Evolutionary conservation across 2,888 invertebrate genomes (phyloP).

Genomic region (Plutella xylostella): DNA sequence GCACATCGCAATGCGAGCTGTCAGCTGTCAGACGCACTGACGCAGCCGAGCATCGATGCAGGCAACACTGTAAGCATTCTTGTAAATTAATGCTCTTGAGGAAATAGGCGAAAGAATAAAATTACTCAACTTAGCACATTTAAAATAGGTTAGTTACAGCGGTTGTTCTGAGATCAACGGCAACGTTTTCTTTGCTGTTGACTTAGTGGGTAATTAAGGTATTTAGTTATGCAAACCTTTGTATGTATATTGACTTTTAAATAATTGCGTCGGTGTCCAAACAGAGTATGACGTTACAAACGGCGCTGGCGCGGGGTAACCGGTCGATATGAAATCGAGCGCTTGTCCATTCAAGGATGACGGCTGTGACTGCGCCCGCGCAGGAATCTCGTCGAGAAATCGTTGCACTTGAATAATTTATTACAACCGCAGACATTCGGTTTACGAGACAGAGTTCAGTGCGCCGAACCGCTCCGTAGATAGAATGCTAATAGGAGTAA

Average conservation of each 20-base stretch:
- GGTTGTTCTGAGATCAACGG: too few relatives aligned
- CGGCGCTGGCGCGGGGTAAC: too few relatives aligned
- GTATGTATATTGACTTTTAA: too few relatives aligned
- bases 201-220: too few relatives aligned
- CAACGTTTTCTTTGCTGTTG: too few relatives aligned
- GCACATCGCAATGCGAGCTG: background rate
- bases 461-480: background rate
- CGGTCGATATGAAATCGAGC: conserved; percentile 41
- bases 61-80: too few relatives aligned
- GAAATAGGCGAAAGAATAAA: too few relatives aligned
- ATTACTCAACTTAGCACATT: too few relatives aligned
- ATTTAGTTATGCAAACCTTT: too few relatives aligned
- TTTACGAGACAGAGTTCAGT: background rate
- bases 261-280: background rate
- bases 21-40: background rate
- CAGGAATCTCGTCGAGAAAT: conserved; percentile 65
- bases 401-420: conserved; percentile 58
- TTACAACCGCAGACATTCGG: conserved; percentile 15
- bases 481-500: background rate
- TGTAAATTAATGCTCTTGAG: too few relatives aligned
- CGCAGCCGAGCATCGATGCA: too few relatives aligned
- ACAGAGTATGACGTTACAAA: conserved; percentile 14
- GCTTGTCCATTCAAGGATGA: conserved; percentile 52
- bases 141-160: too few relatives aligned
- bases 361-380: conserved; percentile 58